Evolutionary conservation across 2,888 invertebrate species (phyloP), one percentile per base, ranked within the genome.

Genomic region (Agonum fuliginosum): DNA sequence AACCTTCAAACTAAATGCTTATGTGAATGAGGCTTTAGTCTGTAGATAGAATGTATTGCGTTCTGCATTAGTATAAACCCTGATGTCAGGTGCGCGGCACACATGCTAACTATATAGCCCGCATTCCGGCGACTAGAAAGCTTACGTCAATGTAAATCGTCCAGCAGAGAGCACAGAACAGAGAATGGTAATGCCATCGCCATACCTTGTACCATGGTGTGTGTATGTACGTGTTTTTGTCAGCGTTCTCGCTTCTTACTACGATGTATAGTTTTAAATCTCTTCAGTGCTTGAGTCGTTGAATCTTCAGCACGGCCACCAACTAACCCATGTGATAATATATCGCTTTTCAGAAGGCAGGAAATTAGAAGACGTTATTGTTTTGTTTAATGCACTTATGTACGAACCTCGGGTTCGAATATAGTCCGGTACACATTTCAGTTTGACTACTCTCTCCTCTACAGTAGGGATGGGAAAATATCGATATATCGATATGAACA

Each of bases 71-170:
- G 27, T 24, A 6, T 4, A 12, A 24, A 12, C n/a, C 1, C 5
- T 3, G n/a, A 6, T 58, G 54, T 27, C 22, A 48, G 30, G 71
- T 48, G 71, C 14, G 71, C 30, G 48, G 27, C 71, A 30, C 71
- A 34, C 30, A 27, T 6, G 27, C n/a, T 48, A 51, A 54, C 54
- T 17, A 37, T 54, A 51, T 37, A 51, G n/a, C 41, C 67, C 30
- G 20, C 72, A 72, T 72, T 72, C 72, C 72, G 34, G 20, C 19
- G 34, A 72, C 19, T 72, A 54, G 72, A 72, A 71, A 72, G 72
- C 72, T 72, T 72, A 72, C 54, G 72, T 72, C 72, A 72, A 72
- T 72, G 72, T 72, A 72, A 72, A 72, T 72, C 72, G 72, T 72
- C 30, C 34, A 54, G 14, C 24, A 24, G 27, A 58, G 54, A 54